Evolutionary conservation across 2,888 invertebrate species (phyloP), one percentile per base, ranked within the genome.

Genomic region (Andrena haemorrhoa): DNA sequence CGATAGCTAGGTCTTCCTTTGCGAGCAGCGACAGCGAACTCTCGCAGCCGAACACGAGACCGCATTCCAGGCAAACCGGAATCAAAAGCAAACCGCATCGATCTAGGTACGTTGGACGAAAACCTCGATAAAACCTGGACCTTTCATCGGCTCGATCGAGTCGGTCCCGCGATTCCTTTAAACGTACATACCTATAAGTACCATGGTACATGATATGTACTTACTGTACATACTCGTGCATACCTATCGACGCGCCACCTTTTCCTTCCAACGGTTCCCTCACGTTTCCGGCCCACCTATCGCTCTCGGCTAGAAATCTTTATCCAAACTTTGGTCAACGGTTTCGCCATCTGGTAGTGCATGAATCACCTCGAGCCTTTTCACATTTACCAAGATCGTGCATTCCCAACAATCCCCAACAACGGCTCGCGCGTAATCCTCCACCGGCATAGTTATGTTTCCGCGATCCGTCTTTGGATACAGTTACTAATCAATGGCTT

Each of bases 1-100:
- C 94, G 84, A 93, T 93, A 69, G 92, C 93, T 26, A 93, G 92
- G 87, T 92, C 92, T 0, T 95, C 95, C 0, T 95, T 95, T 87
- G 94, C 94, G 61, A 95, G 95, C 89, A 95, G 95, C 68, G 94
- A 95, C 90, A 95, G 95, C 60, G 95, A 95, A 89, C 93, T 95
- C 79, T 95, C 95, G 8, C 94, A 94, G 86, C 92, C 94, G 69
- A 93, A 93, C 89, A 93, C 93, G 47, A 91, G 94, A 83, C 93
- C 94, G 51, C 92, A 92, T 64, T 94, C 94, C 47, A 88, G 93
- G 58, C 92, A 93, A 77, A 90, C 89, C 41, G 89, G 86, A 60
- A 85, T 78, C 73, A 92, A 92, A 75, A 80, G 80, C 79, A 92
- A 91, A 81, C 87, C 89, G 47, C 76, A 89, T 84, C 90, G 91